phyloP scores from a whole-genome alignment of 2,113 vertebrate genomes.

The Sander lucioperca region DNA sequence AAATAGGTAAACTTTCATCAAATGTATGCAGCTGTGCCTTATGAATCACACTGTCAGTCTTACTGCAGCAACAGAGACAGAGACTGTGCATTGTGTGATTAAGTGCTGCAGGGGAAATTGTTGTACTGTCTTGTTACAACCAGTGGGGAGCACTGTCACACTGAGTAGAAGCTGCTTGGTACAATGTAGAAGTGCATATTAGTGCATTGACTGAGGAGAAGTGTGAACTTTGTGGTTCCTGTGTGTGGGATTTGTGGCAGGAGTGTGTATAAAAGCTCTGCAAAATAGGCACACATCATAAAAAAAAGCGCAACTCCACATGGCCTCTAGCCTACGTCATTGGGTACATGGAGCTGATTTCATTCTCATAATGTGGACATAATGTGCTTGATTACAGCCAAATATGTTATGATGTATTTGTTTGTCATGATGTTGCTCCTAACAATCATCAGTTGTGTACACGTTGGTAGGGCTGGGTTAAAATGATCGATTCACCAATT shows the following conservation, averaged over 20 bases:
- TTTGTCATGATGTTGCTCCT: not conserved
- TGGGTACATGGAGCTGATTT: not conserved
- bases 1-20: slow-evolving; percentile 12
- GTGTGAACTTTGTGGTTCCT: not conserved
- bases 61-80: slow-evolving; percentile 6
- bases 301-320: not conserved
- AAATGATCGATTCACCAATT: too few relatives aligned
- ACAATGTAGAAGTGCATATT: not conserved
- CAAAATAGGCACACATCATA: not conserved
- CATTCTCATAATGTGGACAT: not conserved
- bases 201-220: not conserved
- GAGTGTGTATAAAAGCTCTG: not conserved
- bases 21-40: slow-evolving; percentile 27
- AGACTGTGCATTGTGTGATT: not conserved
- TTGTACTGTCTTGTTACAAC: slow-evolving; percentile 24
- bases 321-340: not conserved
- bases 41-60: slow-evolving; percentile 35
- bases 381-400: not conserved
- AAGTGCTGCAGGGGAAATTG: not conserved
- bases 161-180: slow-evolving; percentile 15
- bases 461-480: too few relatives aligned
- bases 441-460: not conserved
- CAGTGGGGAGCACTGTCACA: slow-evolving; percentile 55
- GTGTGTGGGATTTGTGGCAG: not conserved
- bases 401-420: not conserved